A percentile compares a stretch with the other conserved stretches of the same genome.
Evolutionary conservation across 2,888 invertebrate genomes (phyloP).

Genomic region (Luffia ferchaultella): DNA sequence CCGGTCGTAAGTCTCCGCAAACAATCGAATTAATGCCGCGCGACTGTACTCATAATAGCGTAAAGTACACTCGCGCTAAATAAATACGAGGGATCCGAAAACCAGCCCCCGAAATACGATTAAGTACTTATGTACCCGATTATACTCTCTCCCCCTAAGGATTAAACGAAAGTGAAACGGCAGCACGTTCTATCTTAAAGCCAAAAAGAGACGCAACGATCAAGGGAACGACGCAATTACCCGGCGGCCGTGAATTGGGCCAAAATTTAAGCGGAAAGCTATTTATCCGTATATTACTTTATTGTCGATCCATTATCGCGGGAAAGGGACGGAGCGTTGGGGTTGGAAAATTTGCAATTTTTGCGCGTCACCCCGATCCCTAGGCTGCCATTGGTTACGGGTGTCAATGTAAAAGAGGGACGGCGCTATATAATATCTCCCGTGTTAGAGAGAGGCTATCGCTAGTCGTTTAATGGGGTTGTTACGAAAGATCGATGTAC

Average conservation of each 20-base stretch:
- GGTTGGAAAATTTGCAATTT: slow-evolving; percentile 30
- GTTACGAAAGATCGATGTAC: slow-evolving; percentile 35
- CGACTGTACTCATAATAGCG: slow-evolving; percentile 22
- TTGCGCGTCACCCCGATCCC: slow-evolving; percentile 14
- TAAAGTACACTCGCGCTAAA: slow-evolving; percentile 35
- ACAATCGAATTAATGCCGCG: slow-evolving; percentile 43
- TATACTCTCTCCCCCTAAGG: slow-evolving; percentile 17
- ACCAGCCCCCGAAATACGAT: slow-evolving; percentile 56
- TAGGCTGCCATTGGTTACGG: slow-evolving; percentile 5
- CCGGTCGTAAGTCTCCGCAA: slow-evolving; percentile 47
- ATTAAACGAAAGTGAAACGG: slow-evolving; percentile 30
- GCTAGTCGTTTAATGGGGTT: slow-evolving; percentile 19
- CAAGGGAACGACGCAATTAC: slow-evolving; percentile 58
- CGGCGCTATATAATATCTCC: slow-evolving; percentile 17
- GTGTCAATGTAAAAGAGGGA: slow-evolving; percentile 17
- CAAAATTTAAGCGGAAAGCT: slow-evolving; percentile 61
- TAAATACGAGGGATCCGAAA: slow-evolving; percentile 49
- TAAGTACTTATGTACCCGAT: slow-evolving; percentile 61
- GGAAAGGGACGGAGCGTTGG: slow-evolving; percentile 29
- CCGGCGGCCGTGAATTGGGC: slow-evolving; percentile 55
- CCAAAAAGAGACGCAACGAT: slow-evolving; percentile 27
- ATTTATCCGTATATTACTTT: slow-evolving; percentile 63
- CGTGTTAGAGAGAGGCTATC: slow-evolving; percentile 1
- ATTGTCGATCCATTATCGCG: slow-evolving; percentile 59
- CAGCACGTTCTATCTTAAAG: slow-evolving; percentile 14